A percentile compares a stretch with the other conserved stretches of the same genome.
Conservation (phyloP, 2,113 vertebrate genomes). For the Vanacampus margaritifer region DNA sequence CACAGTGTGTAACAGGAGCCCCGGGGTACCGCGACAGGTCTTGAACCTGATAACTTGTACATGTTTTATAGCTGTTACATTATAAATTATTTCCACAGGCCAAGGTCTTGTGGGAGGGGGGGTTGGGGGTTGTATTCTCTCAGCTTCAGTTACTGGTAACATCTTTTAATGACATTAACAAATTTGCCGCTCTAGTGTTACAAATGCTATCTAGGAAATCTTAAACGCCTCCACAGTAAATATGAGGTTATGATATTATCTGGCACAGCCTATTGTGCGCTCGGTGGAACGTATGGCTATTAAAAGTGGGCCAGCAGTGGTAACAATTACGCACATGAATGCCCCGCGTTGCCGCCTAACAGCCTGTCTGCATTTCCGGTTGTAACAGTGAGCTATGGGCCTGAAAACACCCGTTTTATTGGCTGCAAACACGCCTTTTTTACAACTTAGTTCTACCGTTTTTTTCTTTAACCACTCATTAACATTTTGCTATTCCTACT, state of each 20-base stretch:
- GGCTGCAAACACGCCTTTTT: conserved; percentile 49
- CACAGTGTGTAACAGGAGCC: conserved; percentile 81
- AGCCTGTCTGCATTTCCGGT: conserved; percentile 71
- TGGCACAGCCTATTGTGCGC: conserved; percentile 75
- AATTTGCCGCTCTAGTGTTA: conserved; percentile 96
- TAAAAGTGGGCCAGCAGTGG: conserved; percentile 68
- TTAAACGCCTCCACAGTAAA: conserved; percentile 95
- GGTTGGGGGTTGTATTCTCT: conserved; percentile 84
- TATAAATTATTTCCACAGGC: conserved; percentile 98
- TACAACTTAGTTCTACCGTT: conserved; percentile 49
- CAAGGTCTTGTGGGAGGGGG: conserved; percentile 56
- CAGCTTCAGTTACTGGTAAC: conserved; percentile 92
- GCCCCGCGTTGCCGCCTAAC: conserved; percentile 60
- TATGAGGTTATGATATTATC: conserved; percentile 95
- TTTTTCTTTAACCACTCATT: conserved; percentile 65
- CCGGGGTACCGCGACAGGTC: conserved; percentile 80
- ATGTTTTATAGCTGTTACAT: conserved; percentile 96
- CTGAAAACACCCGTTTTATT: conserved; percentile 59
- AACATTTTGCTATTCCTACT: conserved; percentile 56
- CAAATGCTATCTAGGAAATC: conserved; percentile 92
- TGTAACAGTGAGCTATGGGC: conserved; percentile 62
- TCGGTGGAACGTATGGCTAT: conserved; percentile 77
- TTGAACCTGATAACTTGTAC: conserved; percentile 90
- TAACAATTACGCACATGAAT: conserved; percentile 74
- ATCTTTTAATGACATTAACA: conserved; percentile 99